Conservation (phyloP, 1,140 invertebrate genomes). For the Eurosta solidaginis region DNA sequence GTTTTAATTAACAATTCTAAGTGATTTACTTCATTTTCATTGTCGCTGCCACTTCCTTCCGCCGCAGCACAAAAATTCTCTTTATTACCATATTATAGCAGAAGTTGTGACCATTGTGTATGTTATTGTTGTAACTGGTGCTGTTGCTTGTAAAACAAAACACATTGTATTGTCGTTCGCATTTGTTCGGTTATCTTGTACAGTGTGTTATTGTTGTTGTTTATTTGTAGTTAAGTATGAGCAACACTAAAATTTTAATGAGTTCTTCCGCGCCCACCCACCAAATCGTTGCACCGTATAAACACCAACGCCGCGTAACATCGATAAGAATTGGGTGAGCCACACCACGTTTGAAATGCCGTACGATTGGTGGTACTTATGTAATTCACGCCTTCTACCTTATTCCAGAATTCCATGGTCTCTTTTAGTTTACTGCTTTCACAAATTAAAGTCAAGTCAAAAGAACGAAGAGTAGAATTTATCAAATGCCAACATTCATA, state of each 20-base stretch:
- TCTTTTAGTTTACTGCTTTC: conserved; percentile 30
- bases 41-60: not conserved
- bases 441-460: conserved; percentile 34
- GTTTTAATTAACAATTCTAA: conserved; percentile 30
- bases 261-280: conserved; percentile 32
- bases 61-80: not conserved
- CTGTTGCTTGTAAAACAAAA: not conserved
- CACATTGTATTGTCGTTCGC: not conserved
- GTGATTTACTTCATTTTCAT: conserved; percentile 28
- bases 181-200: not conserved
- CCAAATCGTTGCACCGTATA: not conserved
- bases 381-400: not conserved
- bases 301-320: too few species aligned
- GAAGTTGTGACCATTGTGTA: not conserved
- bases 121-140: not conserved
- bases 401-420: not conserved
- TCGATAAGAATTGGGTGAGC: not conserved
- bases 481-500: conserved; percentile 27
- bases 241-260: conserved; percentile 34
- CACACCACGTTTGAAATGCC: not conserved
- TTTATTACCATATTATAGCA: not conserved
- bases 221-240: conserved; percentile 8
- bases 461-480: conserved; percentile 31
- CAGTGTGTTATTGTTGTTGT: not conserved
- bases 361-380: not conserved